Percentiles rank a stretch among this genome's conserved stretches.
Conservation (phyloP, 2,888 invertebrate genomes). For the Lepidocyrtoides sp. region DNA sequence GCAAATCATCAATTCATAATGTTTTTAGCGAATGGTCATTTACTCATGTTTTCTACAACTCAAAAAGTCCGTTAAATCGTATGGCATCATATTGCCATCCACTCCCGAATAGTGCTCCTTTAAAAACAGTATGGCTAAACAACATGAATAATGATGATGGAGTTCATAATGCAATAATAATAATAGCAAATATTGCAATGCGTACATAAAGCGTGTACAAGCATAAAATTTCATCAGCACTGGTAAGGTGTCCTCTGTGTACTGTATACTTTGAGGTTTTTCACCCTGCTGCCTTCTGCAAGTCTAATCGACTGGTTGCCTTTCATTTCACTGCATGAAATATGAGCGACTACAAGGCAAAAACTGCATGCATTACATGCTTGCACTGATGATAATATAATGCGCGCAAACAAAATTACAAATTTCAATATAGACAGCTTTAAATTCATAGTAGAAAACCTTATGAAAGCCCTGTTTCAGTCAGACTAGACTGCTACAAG, state of each 20-base stretch:
- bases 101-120: conserved; percentile 4
- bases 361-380: not conserved
- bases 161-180: not conserved
- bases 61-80: not conserved
- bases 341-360: not conserved
- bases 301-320: not conserved
- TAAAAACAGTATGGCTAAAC: not conserved
- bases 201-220: not conserved
- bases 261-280: conserved; percentile 37
- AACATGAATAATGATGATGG: not conserved
- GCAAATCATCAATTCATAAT: conserved; percentile 57
- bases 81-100: not conserved
- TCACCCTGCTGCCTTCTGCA: conserved; percentile 29
- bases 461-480: not conserved
- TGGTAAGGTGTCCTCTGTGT: not conserved
- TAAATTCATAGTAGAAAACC: not conserved
- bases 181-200: not conserved
- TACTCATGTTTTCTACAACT: not conserved
- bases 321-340: not conserved
- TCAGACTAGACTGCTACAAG: not conserved
- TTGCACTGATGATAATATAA: not conserved
- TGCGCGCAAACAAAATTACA: not conserved
- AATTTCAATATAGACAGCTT: conserved; percentile 15
- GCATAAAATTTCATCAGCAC: not conserved
- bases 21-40: conserved; percentile 7